phyloP scores from a whole-genome alignment of 1,140 invertebrate genomes.

The Thereuonema tuberculata region DNA sequence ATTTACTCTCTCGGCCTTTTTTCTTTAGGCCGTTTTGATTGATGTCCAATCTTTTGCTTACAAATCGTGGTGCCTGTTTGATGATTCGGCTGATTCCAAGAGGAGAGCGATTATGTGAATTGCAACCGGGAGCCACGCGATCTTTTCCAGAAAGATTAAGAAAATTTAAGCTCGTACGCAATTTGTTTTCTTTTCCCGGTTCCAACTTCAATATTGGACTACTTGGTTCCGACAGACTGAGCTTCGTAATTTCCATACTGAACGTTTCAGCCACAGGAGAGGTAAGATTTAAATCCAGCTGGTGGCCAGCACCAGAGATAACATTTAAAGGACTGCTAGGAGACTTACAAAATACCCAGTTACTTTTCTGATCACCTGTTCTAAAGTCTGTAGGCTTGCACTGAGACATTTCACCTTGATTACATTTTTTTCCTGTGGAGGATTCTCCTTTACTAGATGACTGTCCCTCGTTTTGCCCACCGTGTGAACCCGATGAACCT shows the following conservation, averaged over 20 bases:
- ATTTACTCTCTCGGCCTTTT: background rate
- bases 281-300: background rate
- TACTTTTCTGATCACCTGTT: background rate
- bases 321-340: background rate
- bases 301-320: background rate
- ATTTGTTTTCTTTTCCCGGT: background rate
- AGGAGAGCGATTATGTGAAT: background rate
- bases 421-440: background rate
- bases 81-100: slow-evolving; percentile 1
- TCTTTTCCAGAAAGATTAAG: background rate
- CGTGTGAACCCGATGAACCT: no score
- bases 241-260: background rate
- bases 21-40: slow-evolving; percentile 6
- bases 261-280: background rate
- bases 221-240: slow-evolving; percentile 1
- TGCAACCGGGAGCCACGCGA: background rate
- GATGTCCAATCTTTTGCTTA: slow-evolving; percentile 1
- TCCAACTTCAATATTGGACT: background rate
- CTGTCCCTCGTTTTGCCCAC: background rate
- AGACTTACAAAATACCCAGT: slow-evolving; percentile 1
- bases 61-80: slow-evolving; percentile 1
- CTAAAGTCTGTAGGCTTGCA: background rate
- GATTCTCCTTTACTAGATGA: background rate
- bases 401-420: background rate
- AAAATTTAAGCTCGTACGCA: slow-evolving; percentile 3